These are phyloP conservation scores for Tarsius wallacei DNA, from an alignment of 2,797 vertebrate species.

Conservation along the genomic window DNA sequence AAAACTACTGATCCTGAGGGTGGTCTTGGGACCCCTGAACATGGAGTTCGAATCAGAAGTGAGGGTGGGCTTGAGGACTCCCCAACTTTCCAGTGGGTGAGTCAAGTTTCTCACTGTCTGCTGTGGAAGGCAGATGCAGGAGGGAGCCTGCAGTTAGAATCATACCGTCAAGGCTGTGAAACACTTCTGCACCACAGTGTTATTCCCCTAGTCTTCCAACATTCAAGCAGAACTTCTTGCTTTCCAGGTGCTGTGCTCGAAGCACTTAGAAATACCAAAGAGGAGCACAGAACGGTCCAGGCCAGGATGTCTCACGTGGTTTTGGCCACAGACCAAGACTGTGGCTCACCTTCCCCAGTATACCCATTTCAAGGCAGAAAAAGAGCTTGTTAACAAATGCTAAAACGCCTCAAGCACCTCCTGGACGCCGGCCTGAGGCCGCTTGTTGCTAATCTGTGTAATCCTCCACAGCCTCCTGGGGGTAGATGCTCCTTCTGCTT, in stretches of 20 bases:
- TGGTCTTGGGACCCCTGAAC: neutral
- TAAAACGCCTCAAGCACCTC: neutral
- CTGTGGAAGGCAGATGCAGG: neutral
- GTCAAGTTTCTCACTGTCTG: neutral
- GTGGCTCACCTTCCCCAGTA: no score
- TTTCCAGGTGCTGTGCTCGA: neutral
- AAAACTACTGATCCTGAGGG: neutral
- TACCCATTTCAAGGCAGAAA: neutral
- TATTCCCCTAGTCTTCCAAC: neutral
- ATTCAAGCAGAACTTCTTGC: neutral
- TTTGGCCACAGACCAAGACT: neutral
- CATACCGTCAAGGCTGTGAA: neutral
- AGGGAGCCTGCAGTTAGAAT: neutral
- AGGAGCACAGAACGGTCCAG: neutral
- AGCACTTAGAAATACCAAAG: neutral
- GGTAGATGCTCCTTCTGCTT: neutral
- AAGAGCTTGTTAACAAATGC: neutral
- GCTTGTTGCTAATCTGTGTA: no score
- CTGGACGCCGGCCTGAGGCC: neutral
- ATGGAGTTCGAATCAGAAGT: neutral
- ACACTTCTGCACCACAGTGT: neutral
- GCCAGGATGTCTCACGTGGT: neutral
- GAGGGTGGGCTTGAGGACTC: neutral
- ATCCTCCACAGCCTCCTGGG: neutral
- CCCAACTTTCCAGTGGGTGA: neutral